A percentile compares a stretch with the other conserved stretches of the same genome.
These are phyloP conservation scores for Paedocypris micromegethes DNA, from an alignment of 2,797 vertebrate species.

Conservation along the genomic window DNA sequence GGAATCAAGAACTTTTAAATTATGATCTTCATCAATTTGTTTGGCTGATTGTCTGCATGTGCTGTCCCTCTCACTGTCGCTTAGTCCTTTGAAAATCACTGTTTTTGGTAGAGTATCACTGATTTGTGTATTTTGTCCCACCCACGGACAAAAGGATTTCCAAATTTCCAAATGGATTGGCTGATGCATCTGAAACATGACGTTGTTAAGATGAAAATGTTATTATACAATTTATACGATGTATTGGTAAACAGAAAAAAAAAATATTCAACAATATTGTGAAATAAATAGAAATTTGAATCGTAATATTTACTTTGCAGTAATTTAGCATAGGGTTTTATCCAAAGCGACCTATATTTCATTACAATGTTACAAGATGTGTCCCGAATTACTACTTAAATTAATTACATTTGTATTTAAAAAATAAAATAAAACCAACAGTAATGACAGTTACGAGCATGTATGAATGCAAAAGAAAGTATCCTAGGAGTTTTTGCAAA, in stretches of 20 bases:
- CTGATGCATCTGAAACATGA: not conserved
- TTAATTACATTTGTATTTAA: too few relatives aligned
- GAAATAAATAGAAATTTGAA: too few relatives aligned
- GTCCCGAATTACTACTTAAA: too few relatives aligned
- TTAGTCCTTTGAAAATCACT: not conserved
- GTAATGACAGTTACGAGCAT: too few relatives aligned
- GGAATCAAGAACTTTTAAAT: not conserved
- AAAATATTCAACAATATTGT: too few relatives aligned
- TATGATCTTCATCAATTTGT: not conserved
- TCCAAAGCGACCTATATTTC: too few relatives aligned
- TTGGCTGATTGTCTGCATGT: not conserved
- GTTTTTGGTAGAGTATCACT: constrained; percentile 1
- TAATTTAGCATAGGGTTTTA: too few relatives aligned
- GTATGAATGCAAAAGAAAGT: too few relatives aligned
- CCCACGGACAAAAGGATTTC: constrained; percentile 6
- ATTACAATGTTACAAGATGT: too few relatives aligned
- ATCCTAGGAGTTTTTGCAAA: not conserved
- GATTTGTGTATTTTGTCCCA: not conserved
- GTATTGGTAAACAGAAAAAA: too few relatives aligned
- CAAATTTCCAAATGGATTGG: not conserved
- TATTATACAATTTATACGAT: not conserved
- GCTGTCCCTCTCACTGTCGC: not conserved
- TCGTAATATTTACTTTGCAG: too few relatives aligned
- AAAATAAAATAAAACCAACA: not conserved
- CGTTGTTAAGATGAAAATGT: not conserved